Conservation (phyloP, 2,797 vertebrate species). For the Bradypus variegatus region DNA sequence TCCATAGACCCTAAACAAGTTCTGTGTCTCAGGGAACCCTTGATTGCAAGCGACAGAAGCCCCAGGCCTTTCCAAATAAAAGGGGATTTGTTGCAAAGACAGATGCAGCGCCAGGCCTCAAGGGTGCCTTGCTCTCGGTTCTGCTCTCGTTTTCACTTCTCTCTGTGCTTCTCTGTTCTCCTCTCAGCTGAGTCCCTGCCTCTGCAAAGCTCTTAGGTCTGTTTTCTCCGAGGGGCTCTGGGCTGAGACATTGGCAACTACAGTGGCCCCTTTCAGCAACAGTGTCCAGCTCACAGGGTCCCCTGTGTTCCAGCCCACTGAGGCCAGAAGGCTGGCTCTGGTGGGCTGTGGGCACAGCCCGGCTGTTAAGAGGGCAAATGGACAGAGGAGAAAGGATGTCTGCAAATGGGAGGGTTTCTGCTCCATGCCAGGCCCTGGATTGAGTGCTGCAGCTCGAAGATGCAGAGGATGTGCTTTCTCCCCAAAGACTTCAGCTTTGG, state of each 20-base stretch:
- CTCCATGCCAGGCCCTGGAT: not conserved
- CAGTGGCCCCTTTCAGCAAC: not conserved
- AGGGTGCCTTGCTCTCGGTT: not conserved
- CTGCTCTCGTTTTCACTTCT: not conserved
- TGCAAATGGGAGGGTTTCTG: not conserved
- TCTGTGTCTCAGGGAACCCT: not conserved
- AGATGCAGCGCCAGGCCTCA: not conserved
- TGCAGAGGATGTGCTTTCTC: not conserved
- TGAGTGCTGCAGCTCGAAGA: not conserved
- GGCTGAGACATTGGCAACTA: not conserved
- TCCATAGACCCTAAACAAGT: not conserved
- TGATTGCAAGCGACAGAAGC: not conserved
- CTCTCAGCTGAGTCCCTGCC: not conserved
- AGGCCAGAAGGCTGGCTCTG: not conserved
- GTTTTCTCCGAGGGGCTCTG: not conserved
- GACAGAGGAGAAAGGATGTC: not conserved
- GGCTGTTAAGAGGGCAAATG: not conserved
- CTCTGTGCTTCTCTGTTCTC: not conserved
- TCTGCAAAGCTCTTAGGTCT: not conserved
- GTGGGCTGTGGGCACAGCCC: not conserved
- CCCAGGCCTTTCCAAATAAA: not conserved
- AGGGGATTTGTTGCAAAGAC: not conserved
- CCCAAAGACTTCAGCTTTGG: not conserved
- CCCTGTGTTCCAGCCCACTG: not conserved
- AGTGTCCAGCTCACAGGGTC: not conserved